Percentiles rank a stretch among this genome's conserved stretches.
Evolutionary conservation across 2,888 invertebrate genomes (phyloP).

Genomic region (Synanthedon tipuliformis): DNA sequence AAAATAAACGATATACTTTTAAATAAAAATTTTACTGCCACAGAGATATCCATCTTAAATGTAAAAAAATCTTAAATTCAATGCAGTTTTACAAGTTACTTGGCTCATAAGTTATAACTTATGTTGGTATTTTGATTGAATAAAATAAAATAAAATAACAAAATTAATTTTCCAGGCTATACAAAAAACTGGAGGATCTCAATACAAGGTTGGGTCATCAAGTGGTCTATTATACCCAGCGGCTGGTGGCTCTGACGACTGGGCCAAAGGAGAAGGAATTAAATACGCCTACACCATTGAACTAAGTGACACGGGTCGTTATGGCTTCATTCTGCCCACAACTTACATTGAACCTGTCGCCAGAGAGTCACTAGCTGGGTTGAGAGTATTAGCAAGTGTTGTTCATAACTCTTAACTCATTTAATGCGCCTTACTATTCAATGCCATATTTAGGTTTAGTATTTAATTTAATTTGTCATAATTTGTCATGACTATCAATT

Average conservation of each 20-base stretch:
- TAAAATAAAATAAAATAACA: too few species aligned
- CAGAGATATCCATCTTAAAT: neutral
- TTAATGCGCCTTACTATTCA: too few species aligned
- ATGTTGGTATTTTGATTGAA: too few species aligned
- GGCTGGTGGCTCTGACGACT: conserved; percentile 88
- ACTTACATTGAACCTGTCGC: conserved; percentile 80
- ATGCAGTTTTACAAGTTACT: too few species aligned
- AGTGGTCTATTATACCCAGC: conserved; percentile 84
- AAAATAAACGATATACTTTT: conserved; percentile 11
- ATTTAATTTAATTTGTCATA: too few species aligned
- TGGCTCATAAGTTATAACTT: too few species aligned
- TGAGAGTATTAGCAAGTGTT: conserved; percentile 67
- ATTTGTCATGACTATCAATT: too few species aligned
- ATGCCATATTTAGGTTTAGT: too few species aligned
- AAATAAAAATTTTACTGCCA: neutral
- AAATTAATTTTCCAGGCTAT: conserved; percentile 66
- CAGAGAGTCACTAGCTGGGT: conserved; percentile 79
- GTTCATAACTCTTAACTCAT: neutral
- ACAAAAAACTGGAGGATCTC: conserved; percentile 66
- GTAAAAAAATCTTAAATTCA: too few species aligned
- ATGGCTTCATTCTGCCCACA: conserved; percentile 90
- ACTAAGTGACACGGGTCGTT: conserved; percentile 84
- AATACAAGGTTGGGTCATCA: conserved; percentile 81
- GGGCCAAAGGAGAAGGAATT: conserved; percentile 88
- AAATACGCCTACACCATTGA: conserved; percentile 93